Evolutionary conservation across 2,888 invertebrate genomes (phyloP).

Genomic region (Ormia ochracea): DNA sequence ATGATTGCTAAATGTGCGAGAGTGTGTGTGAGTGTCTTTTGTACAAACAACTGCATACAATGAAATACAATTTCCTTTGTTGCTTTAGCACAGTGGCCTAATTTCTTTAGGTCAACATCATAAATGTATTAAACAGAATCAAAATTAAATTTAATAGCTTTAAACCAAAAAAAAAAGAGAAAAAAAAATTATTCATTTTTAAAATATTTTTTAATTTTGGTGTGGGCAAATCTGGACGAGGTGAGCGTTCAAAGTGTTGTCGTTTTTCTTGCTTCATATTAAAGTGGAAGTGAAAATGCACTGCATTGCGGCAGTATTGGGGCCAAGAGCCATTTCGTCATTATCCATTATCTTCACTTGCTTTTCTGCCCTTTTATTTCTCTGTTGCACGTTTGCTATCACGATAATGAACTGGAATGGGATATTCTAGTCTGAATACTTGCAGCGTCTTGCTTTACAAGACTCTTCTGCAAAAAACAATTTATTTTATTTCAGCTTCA

Average conservation of each 20-base stretch:
- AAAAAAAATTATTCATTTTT: no score
- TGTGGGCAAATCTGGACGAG: constrained; percentile 2
- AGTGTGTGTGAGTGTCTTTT: constrained; percentile 14
- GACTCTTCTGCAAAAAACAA: background rate
- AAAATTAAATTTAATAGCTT: no score
- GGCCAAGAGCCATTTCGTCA: constrained; percentile 56
- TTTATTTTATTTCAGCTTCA: background rate
- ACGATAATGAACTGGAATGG: constrained; percentile 26
- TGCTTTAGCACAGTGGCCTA: constrained; percentile 55
- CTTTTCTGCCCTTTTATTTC: background rate
- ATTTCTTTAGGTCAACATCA: constrained; percentile 53
- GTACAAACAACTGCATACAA: constrained; percentile 34
- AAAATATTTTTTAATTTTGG: no score
- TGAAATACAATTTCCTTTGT: constrained; percentile 28
- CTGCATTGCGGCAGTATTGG: constrained; percentile 54
- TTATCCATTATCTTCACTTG: constrained; percentile 24
- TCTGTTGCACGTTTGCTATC: background rate
- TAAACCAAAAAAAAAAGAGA: no score
- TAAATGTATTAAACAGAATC: background rate
- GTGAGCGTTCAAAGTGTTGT: background rate
- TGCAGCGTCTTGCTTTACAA: constrained; percentile 20
- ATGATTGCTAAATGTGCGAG: constrained; percentile 17
- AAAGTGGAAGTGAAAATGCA: constrained; percentile 12
- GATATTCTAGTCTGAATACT: constrained; percentile 9
- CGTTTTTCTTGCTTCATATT: background rate